Evolutionary conservation across 1,140 invertebrate genomes (phyloP), one percentile per base, ranked within the genome.

Genomic region (Aphis craccivora): DNA sequence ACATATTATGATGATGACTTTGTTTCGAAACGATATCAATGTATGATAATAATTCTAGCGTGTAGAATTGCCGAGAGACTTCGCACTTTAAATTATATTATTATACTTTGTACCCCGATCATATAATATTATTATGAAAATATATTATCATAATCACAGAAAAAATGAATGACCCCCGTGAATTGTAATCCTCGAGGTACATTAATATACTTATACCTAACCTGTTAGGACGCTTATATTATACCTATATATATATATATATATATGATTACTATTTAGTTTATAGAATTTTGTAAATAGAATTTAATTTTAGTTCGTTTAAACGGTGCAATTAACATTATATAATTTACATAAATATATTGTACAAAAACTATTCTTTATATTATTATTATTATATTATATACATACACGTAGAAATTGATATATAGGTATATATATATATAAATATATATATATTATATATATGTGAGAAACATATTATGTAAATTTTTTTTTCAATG

Each of bases 301-400:
- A 25, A 43, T 51, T 84, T 92, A 92, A 51, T 92, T 83, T 92
- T 92, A 83, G 76, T 84, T 53, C 14, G 43, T 92, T 83, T 92
- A 84, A 92, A 84, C 91, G 91, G 91, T 92, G 91, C 91, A 92
- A 92, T 92, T 92, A 92, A 51, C 81, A 92, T 92, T 84, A 84
- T 84, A 45, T 84, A 53, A 51, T 53, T 23, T 92, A 84, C 25
- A 84, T 84, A 91, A n/a, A 81, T 91, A 83, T 84, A 84, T 40
- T 84, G 83, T 84, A 84, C 40, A 84, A 84, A 84, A 67, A 91
- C 7, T 92, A 48, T 92, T 48, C 25, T 92, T 92, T 83, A 83
- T 83, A 67, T 37, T 76, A 92, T 53, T 81, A 91, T 91, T 67
- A 67, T 90, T 90, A 37, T 55, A 76, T 67, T 43, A 91, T 91